Percentiles rank a stretch among this genome's conserved stretches.
These are phyloP conservation scores for Drosophila tsacasi DNA, from an alignment of 1,140 invertebrate genomes.

Conservation along the genomic window DNA sequence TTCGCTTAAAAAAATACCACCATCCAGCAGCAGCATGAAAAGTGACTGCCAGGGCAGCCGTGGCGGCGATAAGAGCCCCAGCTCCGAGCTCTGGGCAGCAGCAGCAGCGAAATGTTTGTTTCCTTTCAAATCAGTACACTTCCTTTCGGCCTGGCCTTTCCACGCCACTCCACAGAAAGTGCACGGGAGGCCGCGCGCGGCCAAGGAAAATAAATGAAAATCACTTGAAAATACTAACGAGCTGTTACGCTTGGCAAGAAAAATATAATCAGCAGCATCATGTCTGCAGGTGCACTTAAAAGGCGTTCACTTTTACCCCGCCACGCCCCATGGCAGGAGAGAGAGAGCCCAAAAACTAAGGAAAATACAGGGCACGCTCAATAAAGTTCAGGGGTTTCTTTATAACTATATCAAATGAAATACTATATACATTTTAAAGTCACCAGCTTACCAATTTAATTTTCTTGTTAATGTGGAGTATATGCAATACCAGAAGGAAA, in stretches of 20 bases:
- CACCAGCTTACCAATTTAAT: neutral
- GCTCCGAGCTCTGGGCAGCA: slow-evolving; percentile 12
- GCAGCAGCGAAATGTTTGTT: slow-evolving; percentile 68
- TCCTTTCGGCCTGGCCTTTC: slow-evolving; percentile 68
- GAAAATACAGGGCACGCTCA: slow-evolving; percentile 13
- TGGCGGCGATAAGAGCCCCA: slow-evolving; percentile 45
- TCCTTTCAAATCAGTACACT: slow-evolving; percentile 83
- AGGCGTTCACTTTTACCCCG: slow-evolving; percentile 77
- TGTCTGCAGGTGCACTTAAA: slow-evolving; percentile 84
- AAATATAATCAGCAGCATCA: slow-evolving; percentile 84
- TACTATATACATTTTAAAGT: neutral
- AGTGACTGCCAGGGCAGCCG: slow-evolving; percentile 48
- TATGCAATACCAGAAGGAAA: neutral
- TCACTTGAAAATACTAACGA: slow-evolving; percentile 84
- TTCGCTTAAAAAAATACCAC: slow-evolving; percentile 67
- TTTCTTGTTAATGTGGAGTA: neutral
- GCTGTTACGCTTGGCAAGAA: slow-evolving; percentile 82
- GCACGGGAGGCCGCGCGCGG: slow-evolving; percentile 10
- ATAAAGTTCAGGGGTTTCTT: neutral
- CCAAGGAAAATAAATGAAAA: slow-evolving; percentile 76
- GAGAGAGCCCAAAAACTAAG: slow-evolving; percentile 11
- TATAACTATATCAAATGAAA: neutral
- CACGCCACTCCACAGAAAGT: slow-evolving; percentile 41
- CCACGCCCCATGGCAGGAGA: slow-evolving; percentile 21
- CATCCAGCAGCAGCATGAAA: slow-evolving; percentile 27